Evolutionary conservation across 2,797 vertebrate species (phyloP).

Genomic region (Gambusia yucatana): DNA sequence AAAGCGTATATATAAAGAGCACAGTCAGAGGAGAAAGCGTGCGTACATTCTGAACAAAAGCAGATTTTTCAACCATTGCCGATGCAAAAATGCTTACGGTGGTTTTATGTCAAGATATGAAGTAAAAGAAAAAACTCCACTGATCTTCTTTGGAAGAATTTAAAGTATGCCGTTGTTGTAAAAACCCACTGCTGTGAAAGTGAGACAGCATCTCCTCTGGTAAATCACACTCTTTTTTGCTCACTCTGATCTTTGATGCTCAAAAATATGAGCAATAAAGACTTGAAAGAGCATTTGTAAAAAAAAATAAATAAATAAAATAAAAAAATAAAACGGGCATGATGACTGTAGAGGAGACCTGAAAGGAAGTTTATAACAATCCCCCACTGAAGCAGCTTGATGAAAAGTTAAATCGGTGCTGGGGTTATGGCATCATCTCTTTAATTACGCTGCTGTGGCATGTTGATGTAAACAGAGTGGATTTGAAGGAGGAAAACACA

Average conservation of each 20-base stretch:
- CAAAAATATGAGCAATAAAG: conserved; percentile 30
- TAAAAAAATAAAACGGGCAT: conserved; percentile 21
- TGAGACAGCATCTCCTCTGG: conserved; percentile 29
- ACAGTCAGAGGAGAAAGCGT: not conserved
- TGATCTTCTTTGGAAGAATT: conserved; percentile 10
- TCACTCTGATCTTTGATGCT: conserved; percentile 44
- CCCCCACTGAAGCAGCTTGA: conserved; percentile 43
- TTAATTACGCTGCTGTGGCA: conserved; percentile 48
- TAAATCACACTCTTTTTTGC: conserved; percentile 36
- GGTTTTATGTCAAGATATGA: not conserved
- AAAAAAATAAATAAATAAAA: too few species aligned
- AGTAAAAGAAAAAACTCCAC: conserved; percentile 8
- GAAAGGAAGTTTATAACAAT: conserved; percentile 42
- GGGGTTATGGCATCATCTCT: conserved; percentile 40
- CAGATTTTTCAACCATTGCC: not conserved
- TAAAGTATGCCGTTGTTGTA: conserved; percentile 25
- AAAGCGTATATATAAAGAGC: not conserved
- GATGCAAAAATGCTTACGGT: not conserved
- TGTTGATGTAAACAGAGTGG: conserved; percentile 38
- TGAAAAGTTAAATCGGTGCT: conserved; percentile 33
- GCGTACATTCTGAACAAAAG: not conserved
- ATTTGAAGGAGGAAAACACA: conserved; percentile 41
- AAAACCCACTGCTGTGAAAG: conserved; percentile 16
- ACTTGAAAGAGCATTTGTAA: conserved; percentile 52
- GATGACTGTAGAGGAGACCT: conserved; percentile 29